These are phyloP conservation scores for Ochropleura plecta DNA, from an alignment of 2,888 invertebrate species.

Conservation along the genomic window DNA sequence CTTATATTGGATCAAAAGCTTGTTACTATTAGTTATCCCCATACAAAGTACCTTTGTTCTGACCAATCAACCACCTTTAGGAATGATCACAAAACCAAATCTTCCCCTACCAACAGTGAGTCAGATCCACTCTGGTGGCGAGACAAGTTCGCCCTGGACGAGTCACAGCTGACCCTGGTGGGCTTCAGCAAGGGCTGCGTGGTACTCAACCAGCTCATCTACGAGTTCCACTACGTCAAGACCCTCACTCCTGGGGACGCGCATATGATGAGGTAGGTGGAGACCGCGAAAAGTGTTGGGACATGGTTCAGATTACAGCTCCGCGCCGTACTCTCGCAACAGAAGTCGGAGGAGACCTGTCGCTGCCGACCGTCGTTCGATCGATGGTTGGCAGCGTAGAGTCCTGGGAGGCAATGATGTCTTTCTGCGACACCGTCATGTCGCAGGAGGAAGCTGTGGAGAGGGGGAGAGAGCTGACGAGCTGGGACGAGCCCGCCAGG, in stretches of 20 bases:
- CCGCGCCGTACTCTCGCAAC: too few relatives aligned
- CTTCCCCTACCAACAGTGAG: conserved; percentile 58
- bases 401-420: too few relatives aligned
- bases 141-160: conserved; percentile 90
- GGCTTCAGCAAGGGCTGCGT: conserved; percentile 98
- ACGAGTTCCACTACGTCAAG: conserved; percentile 95
- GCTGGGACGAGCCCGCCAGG: too few relatives aligned
- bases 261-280: conserved; percentile 88
- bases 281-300: not conserved
- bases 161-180: conserved; percentile 91
- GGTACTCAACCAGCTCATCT: conserved; percentile 97
- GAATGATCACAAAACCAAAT: not conserved
- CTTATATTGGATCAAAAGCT: too few relatives aligned
- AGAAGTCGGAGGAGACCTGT: too few relatives aligned
- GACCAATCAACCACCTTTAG: not conserved
- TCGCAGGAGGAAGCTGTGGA: too few relatives aligned
- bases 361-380: too few relatives aligned
- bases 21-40: not conserved
- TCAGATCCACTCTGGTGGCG: conserved; percentile 91
- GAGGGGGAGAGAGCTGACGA: too few relatives aligned
- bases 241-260: conserved; percentile 92
- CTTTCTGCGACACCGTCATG: too few relatives aligned
- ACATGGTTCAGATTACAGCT: not conserved
- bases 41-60: not conserved
- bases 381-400: too few relatives aligned